These are phyloP conservation scores for Cochlearius cochlearius DNA, from an alignment of 2,113 vertebrate species.

Conservation along the genomic window DNA sequence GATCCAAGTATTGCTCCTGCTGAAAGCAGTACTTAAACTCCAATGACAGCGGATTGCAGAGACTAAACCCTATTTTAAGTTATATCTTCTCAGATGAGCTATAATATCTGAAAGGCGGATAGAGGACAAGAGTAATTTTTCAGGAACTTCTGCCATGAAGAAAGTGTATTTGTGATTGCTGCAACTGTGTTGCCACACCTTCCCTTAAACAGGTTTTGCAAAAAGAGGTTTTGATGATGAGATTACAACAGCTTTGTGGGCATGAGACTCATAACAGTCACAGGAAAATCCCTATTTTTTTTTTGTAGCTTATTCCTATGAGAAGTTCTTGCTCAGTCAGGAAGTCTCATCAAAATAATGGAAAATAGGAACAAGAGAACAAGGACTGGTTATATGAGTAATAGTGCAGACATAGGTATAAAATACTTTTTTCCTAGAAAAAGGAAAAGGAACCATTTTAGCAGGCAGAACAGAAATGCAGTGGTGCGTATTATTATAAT, in stretches of 20 bases:
- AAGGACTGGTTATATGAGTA: conserved; percentile 1
- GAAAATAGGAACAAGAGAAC: neutral
- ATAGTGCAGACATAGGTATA: neutral
- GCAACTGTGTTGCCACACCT: neutral
- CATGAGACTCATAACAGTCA: neutral
- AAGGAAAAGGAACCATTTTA: neutral
- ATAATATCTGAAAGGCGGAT: neutral
- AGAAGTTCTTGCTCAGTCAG: conserved; percentile 15
- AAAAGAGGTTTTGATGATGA: neutral
- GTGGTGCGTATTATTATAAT: neutral
- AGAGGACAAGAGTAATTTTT: neutral
- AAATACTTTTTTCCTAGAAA: neutral
- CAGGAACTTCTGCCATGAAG: neutral
- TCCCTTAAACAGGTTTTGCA: neutral
- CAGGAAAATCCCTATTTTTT: neutral
- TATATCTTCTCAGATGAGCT: neutral
- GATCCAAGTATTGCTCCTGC: neutral
- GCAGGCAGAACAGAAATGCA: neutral
- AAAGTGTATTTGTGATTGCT: neutral
- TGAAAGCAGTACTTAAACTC: neutral
- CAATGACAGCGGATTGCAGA: neutral
- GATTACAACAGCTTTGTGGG: neutral
- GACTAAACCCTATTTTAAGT: neutral
- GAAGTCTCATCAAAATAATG: conserved; percentile 17
- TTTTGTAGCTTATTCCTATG: neutral